Evolutionary conservation across 2,113 vertebrate species (phyloP), one percentile per base, ranked within the genome.

Genomic region (Peromyscus californicus): DNA sequence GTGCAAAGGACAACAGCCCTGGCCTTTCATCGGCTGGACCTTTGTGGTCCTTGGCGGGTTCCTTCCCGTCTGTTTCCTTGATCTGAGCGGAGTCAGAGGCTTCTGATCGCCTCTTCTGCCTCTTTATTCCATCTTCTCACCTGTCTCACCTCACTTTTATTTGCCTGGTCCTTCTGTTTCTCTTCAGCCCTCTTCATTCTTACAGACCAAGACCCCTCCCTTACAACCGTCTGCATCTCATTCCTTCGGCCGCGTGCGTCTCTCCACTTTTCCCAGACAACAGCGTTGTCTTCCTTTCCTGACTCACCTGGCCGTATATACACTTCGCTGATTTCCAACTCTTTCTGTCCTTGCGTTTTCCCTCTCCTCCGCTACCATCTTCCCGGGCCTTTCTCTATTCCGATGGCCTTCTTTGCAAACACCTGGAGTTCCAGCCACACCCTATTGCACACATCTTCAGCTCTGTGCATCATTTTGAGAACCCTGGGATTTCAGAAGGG

Each of bases 401-500:
- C 48, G 26, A 48, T 42, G 70, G 89, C 78, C 78, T 79, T 84
- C 72, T 83, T 92, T 48, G 78, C 86, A 92, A 54, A 65, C 54
- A 57, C 54, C 42, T 84, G n/a, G 74, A 48, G 78, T 75, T 76
- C 69, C 84, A 75, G 21, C 59, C 82, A 51, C 91, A 76, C 69
- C n/a, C 92, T 51, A 0, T 33, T 33, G 42, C 85, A 39, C 9
- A 15, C 75, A n/a, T 51, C 26, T 85, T 96, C 48, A 42, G 59
- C 42, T 45, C 51, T 65, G 45, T 90, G 65, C 57, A 48, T 67
- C 74, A 63, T 87, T 82, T 84, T 82, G 79, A 92, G 85, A 95
- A 93, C 69, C 75, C 91, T 91, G 88, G 65, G 63, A 16, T 90
- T 95, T 93, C 85, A 74, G 72, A 57, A 93, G n/a, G 89, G 19